Base-by-base conservation (phyloP, 2,888 invertebrate genomes). In the Apomyelois bistriatella region DNA sequence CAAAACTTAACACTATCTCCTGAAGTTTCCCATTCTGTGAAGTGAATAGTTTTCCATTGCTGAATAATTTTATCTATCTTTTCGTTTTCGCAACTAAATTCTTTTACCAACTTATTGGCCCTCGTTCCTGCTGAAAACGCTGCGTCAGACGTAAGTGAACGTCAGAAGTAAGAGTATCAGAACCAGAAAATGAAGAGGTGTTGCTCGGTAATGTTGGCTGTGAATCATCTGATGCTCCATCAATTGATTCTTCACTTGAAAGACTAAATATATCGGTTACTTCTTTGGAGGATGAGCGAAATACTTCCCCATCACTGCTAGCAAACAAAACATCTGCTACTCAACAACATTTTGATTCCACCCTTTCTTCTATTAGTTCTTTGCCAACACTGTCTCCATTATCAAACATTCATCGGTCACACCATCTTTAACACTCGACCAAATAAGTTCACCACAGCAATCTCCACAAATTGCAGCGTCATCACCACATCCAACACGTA, bases 331-430 rank as follows among this genome's bases (percentile, higher is more conserved):
- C 5, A 13, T 15, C 38, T 6, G 15, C 38, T 49, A 30, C 13
- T 12, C 40, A 40, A 40, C 28, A 49, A 28, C 12, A 13, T 40
- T 38, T 28, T 15, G 30, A 49, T 30, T 49, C 9, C 30, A 40
- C 49, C 12, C 40, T 49, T 13, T 40, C 49, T 40, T 49, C 40
- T 30, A 49, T 49, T 22, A 49, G 49, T 49, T 49, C 40, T 22
- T 49, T 49, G 22, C 49, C 49, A 49, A 40, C 15, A 37, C 22
- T 30, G 40, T 49, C 49, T 49, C 49, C 49, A 40, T 17, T 48
- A 28, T 48, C 48, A 38, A 48, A 48, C 13, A 48, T 48, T 37
- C 48, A 37, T 48, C 48, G 13, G 38, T 48, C 37, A 48, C 38
- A 48, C 36, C 48, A 38, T 48, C 48, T 38, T 48, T 48, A 12